Base-by-base conservation (phyloP, 2,888 invertebrate genomes). In the Melinaea menophilus region DNA sequence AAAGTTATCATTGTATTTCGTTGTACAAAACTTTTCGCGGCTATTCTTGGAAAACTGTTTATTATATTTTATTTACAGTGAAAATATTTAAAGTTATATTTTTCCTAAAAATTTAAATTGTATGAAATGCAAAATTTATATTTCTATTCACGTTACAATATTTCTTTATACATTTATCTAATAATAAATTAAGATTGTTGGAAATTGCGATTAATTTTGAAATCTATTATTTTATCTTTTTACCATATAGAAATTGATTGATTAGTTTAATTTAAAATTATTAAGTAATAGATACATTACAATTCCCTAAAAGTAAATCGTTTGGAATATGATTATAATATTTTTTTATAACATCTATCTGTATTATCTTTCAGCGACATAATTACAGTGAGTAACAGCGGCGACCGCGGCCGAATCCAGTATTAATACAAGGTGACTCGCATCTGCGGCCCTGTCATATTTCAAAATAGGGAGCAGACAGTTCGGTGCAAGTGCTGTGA, bases 401-500 rank as follows among this genome's bases (percentile, higher is more conserved):
- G 67, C 68, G 71, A 65, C 73, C 71, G 70, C 72, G 73, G 75
- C 73, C 69, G 69, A 80, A 82, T 79, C 71, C 74, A 75, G 75
- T 81, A 84, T 84, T 86, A 84, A 76, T 79, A 74, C 74, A 73
- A 71, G 72, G 75, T 74, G 75, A 74, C 68, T 67, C 70, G 71
- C 84, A 86, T 83, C 82, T 86, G 86, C 72, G 81, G 69, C 77
- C 79, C 75, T 78, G 77, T 82, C 80, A 84, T 82, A 81, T 83
- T 83, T 84, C 81, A 82, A 81, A 81, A 82, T 66, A 69, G 69
- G 71, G 69, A 67, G 58, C 59, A 58, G 63, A 63, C 59, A 35
- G 13, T 31, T 22, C 41, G 55, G 58, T 7, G 55, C 58, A 55
- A 58, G 66, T 60, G 12, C 56, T 62, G 35, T 37, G 55, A 22